Conservation (phyloP, 2,888 invertebrate species). For the Apodemia zela region DNA sequence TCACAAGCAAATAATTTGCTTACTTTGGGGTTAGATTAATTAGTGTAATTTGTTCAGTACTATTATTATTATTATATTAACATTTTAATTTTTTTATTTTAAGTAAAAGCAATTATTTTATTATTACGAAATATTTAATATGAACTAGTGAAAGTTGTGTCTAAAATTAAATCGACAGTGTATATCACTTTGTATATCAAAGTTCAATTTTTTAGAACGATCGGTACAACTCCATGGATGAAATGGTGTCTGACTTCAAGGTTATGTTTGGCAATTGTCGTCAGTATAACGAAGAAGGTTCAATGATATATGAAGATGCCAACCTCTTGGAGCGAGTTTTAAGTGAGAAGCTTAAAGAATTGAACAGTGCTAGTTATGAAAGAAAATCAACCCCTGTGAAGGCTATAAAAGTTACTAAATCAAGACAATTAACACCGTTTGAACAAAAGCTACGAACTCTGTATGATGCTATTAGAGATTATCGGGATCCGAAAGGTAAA, state of each 20-base stretch:
- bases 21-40: too few relatives aligned
- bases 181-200: too few relatives aligned
- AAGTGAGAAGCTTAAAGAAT: slow-evolving; percentile 89
- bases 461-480: slow-evolving; percentile 94
- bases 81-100: too few relatives aligned
- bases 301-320: slow-evolving; percentile 97
- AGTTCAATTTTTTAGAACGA: slow-evolving; percentile 69
- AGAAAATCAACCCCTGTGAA: slow-evolving; percentile 77
- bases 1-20: too few relatives aligned
- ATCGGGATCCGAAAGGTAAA: slow-evolving; percentile 80
- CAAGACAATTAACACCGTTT: slow-evolving; percentile 77
- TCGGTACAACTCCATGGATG: slow-evolving; percentile 90
- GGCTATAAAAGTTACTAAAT: slow-evolving; percentile 53
- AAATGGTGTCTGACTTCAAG: slow-evolving; percentile 91
- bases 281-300: slow-evolving; percentile 96
- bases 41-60: too few relatives aligned
- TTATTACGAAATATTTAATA: too few relatives aligned
- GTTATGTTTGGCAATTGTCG: slow-evolving; percentile 99
- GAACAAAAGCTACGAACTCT: slow-evolving; percentile 91
- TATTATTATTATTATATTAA: too few relatives aligned
- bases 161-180: too few relatives aligned
- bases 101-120: too few relatives aligned
- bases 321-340: slow-evolving; percentile 91
- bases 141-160: too few relatives aligned
- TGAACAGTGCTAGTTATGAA: slow-evolving; percentile 78